A percentile compares a stretch with the other conserved stretches of the same genome.
Conservation (phyloP, 2,113 vertebrate genomes). For the Boulengerochromis microlepis region DNA sequence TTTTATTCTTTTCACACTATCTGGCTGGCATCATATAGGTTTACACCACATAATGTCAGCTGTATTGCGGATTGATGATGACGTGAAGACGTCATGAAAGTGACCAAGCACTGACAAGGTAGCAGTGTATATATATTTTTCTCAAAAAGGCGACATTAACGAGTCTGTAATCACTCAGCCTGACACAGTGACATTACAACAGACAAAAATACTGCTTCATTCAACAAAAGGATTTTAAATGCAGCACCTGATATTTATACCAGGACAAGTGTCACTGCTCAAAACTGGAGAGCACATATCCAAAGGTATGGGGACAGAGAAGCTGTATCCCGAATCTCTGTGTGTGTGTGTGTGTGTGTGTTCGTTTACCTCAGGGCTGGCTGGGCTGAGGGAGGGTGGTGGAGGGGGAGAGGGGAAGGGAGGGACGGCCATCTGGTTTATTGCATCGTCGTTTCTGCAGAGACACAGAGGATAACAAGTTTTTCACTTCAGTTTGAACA, state of each 20-base stretch:
- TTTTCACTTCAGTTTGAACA: background rate
- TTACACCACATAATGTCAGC: background rate
- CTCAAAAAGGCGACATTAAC: background rate
- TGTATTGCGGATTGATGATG: background rate
- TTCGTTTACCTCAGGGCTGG: constrained; percentile 72
- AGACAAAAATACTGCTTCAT: background rate
- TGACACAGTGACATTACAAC: background rate
- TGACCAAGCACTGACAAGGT: background rate
- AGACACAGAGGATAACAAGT: background rate
- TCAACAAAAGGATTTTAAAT: background rate
- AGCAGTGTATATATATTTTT: background rate
- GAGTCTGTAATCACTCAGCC: background rate
- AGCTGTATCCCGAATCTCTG: background rate
- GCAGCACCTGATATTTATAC: background rate
- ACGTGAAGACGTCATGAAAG: background rate
- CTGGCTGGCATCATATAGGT: background rate
- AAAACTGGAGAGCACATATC: background rate
- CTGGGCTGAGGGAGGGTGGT: constrained; percentile 50
- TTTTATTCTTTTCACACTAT: background rate
- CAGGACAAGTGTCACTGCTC: background rate
- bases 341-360: background rate
- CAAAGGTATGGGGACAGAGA: background rate
- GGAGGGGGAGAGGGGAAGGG: constrained; percentile 74
- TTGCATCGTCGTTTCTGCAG: constrained; percentile 81
- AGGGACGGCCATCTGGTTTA: constrained; percentile 87